Percentiles rank a stretch among this genome's conserved stretches.
Conservation (phyloP, 2,113 vertebrate species). For the Microcebus lehilahytsara region DNA sequence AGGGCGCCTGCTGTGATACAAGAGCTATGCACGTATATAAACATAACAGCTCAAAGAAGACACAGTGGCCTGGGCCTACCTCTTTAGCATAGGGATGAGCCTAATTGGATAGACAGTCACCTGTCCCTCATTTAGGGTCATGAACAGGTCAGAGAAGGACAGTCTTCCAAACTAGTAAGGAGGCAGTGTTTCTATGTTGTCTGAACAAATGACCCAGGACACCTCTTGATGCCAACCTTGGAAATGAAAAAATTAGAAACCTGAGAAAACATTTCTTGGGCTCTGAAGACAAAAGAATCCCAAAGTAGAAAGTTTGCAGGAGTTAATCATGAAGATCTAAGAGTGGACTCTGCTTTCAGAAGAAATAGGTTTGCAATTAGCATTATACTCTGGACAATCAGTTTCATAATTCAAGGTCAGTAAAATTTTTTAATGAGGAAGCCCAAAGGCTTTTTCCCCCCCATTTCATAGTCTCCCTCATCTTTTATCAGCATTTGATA, state of each 20-base stretch:
- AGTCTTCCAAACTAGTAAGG: conserved; percentile 24
- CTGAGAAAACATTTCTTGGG: neutral
- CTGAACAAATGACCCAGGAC: neutral
- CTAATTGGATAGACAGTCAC: conserved; percentile 46
- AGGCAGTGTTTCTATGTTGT: neutral
- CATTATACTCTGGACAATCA: neutral
- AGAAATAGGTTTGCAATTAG: neutral
- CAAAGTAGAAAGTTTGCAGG: neutral
- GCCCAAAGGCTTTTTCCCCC: neutral
- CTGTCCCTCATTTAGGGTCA: conserved; percentile 3
- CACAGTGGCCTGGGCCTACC: neutral
- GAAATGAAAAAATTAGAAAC: neutral
- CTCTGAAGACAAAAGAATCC: neutral
- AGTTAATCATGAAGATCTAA: neutral
- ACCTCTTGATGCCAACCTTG: neutral
- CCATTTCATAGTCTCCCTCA: neutral
- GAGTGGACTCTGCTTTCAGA: neutral
- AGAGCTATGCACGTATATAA: neutral
- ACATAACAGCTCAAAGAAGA: neutral
- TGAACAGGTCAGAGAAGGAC: neutral
- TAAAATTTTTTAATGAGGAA: neutral
- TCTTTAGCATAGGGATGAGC: conserved; percentile 7
- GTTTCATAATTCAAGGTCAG: neutral
- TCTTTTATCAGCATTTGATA: neutral
- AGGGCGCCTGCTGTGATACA: conserved; percentile 27